Base-by-base conservation (phyloP, 2,888 invertebrate species). In the Xanthia togata region DNA sequence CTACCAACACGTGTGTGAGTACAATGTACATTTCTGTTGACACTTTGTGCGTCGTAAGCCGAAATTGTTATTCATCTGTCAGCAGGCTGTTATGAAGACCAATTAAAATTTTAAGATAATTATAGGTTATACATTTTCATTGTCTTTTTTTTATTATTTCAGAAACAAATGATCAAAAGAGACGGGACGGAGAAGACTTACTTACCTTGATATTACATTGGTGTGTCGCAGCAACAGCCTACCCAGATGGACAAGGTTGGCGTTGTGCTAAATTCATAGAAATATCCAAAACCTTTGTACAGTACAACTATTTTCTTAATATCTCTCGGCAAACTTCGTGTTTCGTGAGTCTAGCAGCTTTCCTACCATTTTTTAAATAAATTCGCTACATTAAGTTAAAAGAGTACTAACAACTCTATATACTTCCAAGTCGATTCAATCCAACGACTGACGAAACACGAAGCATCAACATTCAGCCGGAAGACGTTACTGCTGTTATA, bases 181-280 rank as follows among this genome's bases (percentile, higher is more conserved):
- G 1, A 1, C 31, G 31, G 2, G 2, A 57, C 26, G 0, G 0
- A 57, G 11, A 64, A 26, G 17, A n/a, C 38, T 68, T 6, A 50
- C 81, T 75, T 68, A 68, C 67, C 55, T 75, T 62, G 23, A 57
- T 35, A 6, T 35, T 20, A 9, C 23, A 26, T 14, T 35, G 23
- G 23, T 4, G 6, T 4, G 9, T 17, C n/a, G n/a, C 3, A 57
- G 41, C 26, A 50, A 41, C n/a, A 55, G 1, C 26, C 6, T 23
- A 35, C 9, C 14, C 50, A 38, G 9, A 31, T 35, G 4, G 12
- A 50, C 4, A 2, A 65, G 26, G 9, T 31, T 31, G 14, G 31
- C 3, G 3, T n/a, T 9, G 14, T 26, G 50, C 47, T 50, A 47
- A 47, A 47, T 23, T 31, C 12, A 31, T n/a, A 17, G 1, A 73